These are phyloP conservation scores for Callorhinus ursinus DNA, from an alignment of 2,113 vertebrate genomes.

Conservation along the genomic window DNA sequence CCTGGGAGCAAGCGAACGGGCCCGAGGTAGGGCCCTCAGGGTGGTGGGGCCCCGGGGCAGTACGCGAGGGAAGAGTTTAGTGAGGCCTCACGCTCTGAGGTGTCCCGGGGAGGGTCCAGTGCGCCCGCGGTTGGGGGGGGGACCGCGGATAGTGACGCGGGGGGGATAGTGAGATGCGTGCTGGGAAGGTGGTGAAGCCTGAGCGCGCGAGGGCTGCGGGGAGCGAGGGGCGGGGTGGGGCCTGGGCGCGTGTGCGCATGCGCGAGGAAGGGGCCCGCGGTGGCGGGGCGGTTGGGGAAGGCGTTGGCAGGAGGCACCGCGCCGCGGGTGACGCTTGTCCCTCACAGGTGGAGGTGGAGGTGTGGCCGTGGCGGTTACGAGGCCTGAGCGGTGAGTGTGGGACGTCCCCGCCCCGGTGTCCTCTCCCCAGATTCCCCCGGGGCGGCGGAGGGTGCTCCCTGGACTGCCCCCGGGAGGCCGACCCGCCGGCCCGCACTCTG, in stretches of 20 bases:
- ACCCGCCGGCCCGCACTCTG: neutral
- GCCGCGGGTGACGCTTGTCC: accelerated
- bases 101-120: neutral
- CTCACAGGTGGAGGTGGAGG: neutral
- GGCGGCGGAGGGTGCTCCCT: neutral
- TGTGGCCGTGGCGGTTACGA: neutral
- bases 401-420: neutral
- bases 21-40: neutral
- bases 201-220: no score
- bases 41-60: neutral
- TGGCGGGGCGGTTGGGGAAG: neutral
- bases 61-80: neutral
- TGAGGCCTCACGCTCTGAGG: neutral
- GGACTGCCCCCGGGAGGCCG: neutral
- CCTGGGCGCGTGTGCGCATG: neutral
- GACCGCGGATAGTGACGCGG: no score
- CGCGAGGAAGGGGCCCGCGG: neutral
- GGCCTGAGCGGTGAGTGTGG: neutral
- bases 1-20: neutral
- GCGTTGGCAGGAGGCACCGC: neutral
- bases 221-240: neutral
- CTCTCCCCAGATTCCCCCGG: neutral
- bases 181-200: no score
- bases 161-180: no score
- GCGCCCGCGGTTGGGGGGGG: neutral